Percentiles rank a stretch among this genome's conserved stretches.
Evolutionary conservation across 2,888 invertebrate genomes (phyloP).

Genomic region (Melieria picta): DNA sequence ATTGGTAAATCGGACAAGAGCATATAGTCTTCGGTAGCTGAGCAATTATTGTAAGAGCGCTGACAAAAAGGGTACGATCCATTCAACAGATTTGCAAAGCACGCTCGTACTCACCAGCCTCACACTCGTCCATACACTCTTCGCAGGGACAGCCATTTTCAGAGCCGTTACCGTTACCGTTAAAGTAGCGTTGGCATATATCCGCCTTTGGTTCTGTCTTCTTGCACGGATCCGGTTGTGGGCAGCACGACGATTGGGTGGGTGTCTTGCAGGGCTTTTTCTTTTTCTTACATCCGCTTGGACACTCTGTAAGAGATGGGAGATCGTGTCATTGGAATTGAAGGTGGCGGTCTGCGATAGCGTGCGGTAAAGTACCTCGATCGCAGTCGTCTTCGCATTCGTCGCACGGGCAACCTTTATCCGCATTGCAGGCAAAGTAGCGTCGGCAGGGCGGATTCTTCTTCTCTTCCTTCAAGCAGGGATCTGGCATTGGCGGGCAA

Average conservation of each 20-base stretch:
- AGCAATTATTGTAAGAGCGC: background rate
- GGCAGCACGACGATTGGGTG: slow-evolving; percentile 28
- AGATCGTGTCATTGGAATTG: background rate
- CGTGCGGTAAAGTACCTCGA: slow-evolving; percentile 47
- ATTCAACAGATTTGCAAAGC: slow-evolving; percentile 26
- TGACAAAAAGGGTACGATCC: slow-evolving; percentile 50
- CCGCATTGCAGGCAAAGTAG: slow-evolving; percentile 59
- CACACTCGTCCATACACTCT: slow-evolving; percentile 45
- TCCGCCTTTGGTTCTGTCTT: slow-evolving; percentile 37
- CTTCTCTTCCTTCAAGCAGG: slow-evolving; percentile 37
- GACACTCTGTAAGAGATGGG: slow-evolving; percentile 25
- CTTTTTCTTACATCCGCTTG: slow-evolving; percentile 34
- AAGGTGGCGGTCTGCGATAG: no score
- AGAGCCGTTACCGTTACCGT: slow-evolving; percentile 17
- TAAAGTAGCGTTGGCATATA: slow-evolving; percentile 35
- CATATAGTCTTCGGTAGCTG: background rate
- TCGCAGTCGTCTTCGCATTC: slow-evolving; percentile 60
- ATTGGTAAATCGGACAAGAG: no score
- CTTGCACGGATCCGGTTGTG: slow-evolving; percentile 40
- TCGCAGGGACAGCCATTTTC: slow-evolving; percentile 40
- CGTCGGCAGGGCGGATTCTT: slow-evolving; percentile 47
- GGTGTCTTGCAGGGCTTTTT: slow-evolving; percentile 31
- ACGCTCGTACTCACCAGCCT: slow-evolving; percentile 43
- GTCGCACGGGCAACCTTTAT: slow-evolving; percentile 55
- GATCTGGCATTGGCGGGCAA: slow-evolving; percentile 47